Evolutionary conservation across 2,888 invertebrate genomes (phyloP).

Genomic region (Chaetoderma sp.): DNA sequence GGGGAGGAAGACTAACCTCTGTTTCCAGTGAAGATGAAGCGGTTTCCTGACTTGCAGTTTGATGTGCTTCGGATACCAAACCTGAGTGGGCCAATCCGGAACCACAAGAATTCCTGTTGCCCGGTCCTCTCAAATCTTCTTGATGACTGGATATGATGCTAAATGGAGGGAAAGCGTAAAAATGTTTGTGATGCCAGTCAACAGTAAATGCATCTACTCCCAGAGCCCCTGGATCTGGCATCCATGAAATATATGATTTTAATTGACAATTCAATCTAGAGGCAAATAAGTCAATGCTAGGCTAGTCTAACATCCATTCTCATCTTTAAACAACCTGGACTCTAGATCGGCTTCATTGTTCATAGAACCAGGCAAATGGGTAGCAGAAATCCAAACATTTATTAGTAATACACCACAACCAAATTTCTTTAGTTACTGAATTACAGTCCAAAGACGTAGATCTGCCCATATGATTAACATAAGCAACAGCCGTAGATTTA

Average conservation of each 20-base stretch:
- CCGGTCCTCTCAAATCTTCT: background rate
- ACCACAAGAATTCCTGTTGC: too few species aligned
- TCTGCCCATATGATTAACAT: constrained; percentile 11
- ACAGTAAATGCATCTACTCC: constrained; percentile 19
- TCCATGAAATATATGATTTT: constrained; percentile 8
- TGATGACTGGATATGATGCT: constrained; percentile 9
- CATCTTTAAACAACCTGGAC: constrained; percentile 1
- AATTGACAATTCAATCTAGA: constrained; percentile 17
- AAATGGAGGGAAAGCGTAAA: constrained; percentile 19
- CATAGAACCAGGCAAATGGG: constrained; percentile 9
- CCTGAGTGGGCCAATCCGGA: constrained; percentile 19
- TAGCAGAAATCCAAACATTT: constrained; percentile 2
- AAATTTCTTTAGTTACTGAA: constrained; percentile 2
- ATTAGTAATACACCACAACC: constrained; percentile 9
- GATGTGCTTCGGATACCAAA: constrained; percentile 5
- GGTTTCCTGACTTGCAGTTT: too few species aligned
- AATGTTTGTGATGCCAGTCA: background rate
- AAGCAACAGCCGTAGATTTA: constrained; percentile 5
- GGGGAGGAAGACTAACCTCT: too few species aligned
- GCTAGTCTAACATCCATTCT: constrained; percentile 19
- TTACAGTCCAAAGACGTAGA: background rate
- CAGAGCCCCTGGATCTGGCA: constrained; percentile 15
- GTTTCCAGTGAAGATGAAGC: too few species aligned
- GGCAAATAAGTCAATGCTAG: constrained; percentile 23
- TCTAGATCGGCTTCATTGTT: constrained; percentile 9